Conservation (phyloP, 2,888 invertebrate genomes). For the Eulithis prunata region DNA sequence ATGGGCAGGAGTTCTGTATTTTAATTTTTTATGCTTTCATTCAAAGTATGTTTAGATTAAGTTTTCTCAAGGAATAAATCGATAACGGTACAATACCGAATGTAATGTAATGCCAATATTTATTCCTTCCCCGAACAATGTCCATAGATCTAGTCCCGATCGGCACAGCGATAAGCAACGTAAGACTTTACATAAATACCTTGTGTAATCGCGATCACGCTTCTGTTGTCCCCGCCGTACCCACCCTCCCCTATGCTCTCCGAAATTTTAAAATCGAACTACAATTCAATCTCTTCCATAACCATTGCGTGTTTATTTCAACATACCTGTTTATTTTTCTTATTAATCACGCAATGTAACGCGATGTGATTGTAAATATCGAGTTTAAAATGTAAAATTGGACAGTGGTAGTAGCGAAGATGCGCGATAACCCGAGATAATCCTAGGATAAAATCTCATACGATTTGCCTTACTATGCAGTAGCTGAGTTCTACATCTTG, state of each 20-base stretch:
- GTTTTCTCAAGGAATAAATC: conserved; percentile 8
- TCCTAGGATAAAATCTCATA: conserved; percentile 72
- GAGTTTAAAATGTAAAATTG: conserved; percentile 28
- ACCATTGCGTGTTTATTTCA: conserved; percentile 42
- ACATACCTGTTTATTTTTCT: too few species aligned
- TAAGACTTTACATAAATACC: conserved; percentile 73
- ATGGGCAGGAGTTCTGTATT: not conserved
- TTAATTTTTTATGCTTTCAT: not conserved
- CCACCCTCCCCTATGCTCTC: conserved; percentile 38
- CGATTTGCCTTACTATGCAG: conserved; percentile 72
- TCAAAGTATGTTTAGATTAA: not conserved
- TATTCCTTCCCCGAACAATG: conserved; percentile 44
- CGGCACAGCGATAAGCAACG: conserved; percentile 49
- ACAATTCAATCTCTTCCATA: conserved; percentile 6
- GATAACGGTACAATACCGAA: conserved; percentile 30
- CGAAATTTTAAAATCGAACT: conserved; percentile 14
- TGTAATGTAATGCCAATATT: conserved; percentile 49
- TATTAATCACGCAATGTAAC: conserved; percentile 44
- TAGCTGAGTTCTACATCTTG: conserved; percentile 59
- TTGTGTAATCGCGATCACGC: conserved; percentile 71
- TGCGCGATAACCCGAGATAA: conserved; percentile 78
- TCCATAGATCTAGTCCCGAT: conserved; percentile 50
- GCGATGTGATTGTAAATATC: conserved; percentile 13
- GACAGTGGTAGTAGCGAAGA: conserved; percentile 56
- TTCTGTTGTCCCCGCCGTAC: conserved; percentile 47